phyloP scores from a whole-genome alignment of 2,888 invertebrate genomes.

The Trissolcus japonicus region DNA sequence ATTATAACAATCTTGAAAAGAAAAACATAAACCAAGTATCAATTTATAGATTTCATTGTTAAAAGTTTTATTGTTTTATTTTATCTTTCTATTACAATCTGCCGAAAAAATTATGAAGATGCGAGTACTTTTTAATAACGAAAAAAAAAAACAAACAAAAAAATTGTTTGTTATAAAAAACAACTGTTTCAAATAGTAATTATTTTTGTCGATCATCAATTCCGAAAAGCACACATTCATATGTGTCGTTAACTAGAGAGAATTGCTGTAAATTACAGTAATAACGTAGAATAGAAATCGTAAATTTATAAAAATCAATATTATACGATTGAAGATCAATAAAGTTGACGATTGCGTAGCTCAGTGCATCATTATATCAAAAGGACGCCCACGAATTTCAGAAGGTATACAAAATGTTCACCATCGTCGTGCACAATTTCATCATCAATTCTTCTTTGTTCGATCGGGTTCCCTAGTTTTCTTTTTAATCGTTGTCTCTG shows the following conservation, averaged over 20 bases:
- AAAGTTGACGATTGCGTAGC: not conserved
- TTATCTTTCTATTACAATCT: no score
- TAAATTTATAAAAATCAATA: constrained; percentile 3
- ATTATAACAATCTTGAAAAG: no score
- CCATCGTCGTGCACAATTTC: not conserved
- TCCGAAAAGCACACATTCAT: not conserved
- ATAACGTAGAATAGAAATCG: not conserved
- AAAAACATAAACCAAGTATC: not conserved
- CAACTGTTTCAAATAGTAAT: no score
- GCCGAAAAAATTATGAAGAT: no score
- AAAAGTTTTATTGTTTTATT: no score
- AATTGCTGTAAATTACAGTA: constrained; percentile 5
- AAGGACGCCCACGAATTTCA: not conserved
- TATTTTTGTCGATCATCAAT: not conserved
- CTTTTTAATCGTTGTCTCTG: no score
- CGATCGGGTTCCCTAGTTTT: no score
- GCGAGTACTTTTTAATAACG: no score
- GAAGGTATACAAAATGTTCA: not conserved
- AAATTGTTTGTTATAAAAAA: no score
- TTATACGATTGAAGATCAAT: constrained; percentile 1
- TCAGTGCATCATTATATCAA: not conserved
- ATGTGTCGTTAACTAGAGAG: not conserved
- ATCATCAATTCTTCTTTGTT: no score
- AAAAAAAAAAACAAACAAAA: no score
- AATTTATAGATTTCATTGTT: not conserved